These are phyloP conservation scores for Heterohyrax brucei DNA, from an alignment of 2,797 vertebrate genomes.

Conservation along the genomic window DNA sequence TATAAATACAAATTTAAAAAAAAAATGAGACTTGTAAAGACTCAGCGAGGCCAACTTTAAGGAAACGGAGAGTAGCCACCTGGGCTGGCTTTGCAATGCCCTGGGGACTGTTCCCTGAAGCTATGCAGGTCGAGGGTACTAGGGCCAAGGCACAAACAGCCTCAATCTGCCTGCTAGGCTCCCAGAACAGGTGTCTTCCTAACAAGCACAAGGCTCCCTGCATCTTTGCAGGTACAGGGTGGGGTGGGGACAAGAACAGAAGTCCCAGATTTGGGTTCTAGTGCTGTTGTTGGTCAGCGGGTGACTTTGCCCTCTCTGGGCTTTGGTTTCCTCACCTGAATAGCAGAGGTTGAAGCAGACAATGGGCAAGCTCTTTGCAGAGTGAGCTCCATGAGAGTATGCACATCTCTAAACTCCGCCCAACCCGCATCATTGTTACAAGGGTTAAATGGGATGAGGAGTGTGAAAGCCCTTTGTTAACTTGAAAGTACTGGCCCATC, in stretches of 20 bases:
- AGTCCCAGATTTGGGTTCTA: not conserved
- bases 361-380: slow-evolving; percentile 1
- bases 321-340: not conserved
- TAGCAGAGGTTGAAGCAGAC: not conserved
- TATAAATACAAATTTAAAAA: too few relatives aligned
- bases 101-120: not conserved
- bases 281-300: not conserved
- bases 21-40: not conserved
- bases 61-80: too few relatives aligned
- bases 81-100: not conserved
- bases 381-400: not conserved
- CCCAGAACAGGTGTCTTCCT: not conserved
- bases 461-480: not conserved
- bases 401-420: slow-evolving; percentile 10
- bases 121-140: not conserved
- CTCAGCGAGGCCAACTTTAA: not conserved
- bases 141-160: not conserved
- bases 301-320: not conserved
- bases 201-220: not conserved
- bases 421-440: not conserved
- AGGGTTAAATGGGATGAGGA: not conserved
- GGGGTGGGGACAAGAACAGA: not conserved
- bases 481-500: not conserved
- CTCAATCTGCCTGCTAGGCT: not conserved
- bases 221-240: not conserved